Evolutionary conservation across 2,113 vertebrate species (phyloP), one percentile per base, ranked within the genome.

Genomic region (Ictalurus punctatus): DNA sequence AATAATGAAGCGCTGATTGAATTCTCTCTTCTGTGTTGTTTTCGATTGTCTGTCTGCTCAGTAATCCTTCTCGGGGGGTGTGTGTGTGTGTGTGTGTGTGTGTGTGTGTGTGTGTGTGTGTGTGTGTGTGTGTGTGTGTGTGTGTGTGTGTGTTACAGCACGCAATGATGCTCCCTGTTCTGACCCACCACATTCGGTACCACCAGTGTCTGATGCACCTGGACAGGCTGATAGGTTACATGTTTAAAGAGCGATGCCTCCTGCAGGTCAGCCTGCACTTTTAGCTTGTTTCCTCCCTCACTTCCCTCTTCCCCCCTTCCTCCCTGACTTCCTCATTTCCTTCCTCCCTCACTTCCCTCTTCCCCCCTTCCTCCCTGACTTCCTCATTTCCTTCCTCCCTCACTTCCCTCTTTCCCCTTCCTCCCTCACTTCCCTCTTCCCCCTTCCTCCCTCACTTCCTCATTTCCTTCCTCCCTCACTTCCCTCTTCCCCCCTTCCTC

Each of bases 101-200:
- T 48, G 34, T 48, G 56, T n/a, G 59, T n/a, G 37, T 54, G 25
- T 10, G 37, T 67, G 56, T 19, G 40, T 25, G 34, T n/a, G 44
- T 40, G 34, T 69, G 54, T 79, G 37, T 63, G 58, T 69, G 76
- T 71, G 71, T 67, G 65, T 58, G 9, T 61, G n/a, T 86, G 76
- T 84, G 58, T 81, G 83, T 88, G 40, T 87, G 17, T 73, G 71
- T 80, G 40, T 40, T 87, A 12, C 93, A 99, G 98, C 98, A 99
- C 2, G 98, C 98, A 30, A 99, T 99, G 98, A 99, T 99, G 98
- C 96, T 99, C 74, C 98, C 98, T 0, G 98, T 99, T 65, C 95
- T 99, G 88, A 99, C 98, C n/a, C 98, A 99, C 93, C 98, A 99
- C 12, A 98, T 99, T 86, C 98, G 98, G n/a, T 99, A 99, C 94